These are phyloP conservation scores for Rhynchopsitta pachyrhyncha DNA, from an alignment of 2,113 vertebrate genomes.

Conservation along the genomic window DNA sequence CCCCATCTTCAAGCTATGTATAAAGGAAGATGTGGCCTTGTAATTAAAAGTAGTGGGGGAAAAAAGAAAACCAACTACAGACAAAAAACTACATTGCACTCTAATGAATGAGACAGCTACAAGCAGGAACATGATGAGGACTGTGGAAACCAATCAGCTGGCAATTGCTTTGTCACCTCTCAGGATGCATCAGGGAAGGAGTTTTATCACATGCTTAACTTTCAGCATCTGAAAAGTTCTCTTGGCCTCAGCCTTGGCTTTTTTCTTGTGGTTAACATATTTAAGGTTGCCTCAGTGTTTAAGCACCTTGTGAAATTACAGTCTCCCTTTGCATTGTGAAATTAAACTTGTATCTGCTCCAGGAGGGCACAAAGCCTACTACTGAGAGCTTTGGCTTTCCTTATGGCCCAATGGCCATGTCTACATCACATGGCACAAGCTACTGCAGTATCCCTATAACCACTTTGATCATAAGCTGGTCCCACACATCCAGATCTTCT, in stretches of 20 bases:
- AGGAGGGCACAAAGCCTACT: not conserved
- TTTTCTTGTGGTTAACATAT: not conserved
- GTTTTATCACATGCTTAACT: not conserved
- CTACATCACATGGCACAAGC: fast-evolving
- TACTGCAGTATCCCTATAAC: no score
- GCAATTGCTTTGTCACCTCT: not conserved
- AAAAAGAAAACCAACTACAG: not conserved
- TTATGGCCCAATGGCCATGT: not conserved
- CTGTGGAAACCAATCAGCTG: not conserved
- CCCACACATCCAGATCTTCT: not conserved
- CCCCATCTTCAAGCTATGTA: not conserved
- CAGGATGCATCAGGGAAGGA: not conserved
- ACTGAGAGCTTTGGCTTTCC: not conserved
- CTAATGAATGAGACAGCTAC: constrained; percentile 23
- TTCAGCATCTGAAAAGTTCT: not conserved
- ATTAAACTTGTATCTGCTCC: not conserved
- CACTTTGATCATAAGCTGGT: not conserved
- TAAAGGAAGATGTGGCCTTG: not conserved
- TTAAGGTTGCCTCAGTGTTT: not conserved
- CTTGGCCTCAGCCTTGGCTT: not conserved
- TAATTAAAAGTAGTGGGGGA: not conserved
- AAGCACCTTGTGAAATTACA: not conserved
- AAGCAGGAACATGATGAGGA: not conserved
- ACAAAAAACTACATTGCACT: not conserved
- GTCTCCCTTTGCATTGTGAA: not conserved